Conservation (phyloP, 2,888 invertebrate genomes). For the Caradrina kadenii region DNA sequence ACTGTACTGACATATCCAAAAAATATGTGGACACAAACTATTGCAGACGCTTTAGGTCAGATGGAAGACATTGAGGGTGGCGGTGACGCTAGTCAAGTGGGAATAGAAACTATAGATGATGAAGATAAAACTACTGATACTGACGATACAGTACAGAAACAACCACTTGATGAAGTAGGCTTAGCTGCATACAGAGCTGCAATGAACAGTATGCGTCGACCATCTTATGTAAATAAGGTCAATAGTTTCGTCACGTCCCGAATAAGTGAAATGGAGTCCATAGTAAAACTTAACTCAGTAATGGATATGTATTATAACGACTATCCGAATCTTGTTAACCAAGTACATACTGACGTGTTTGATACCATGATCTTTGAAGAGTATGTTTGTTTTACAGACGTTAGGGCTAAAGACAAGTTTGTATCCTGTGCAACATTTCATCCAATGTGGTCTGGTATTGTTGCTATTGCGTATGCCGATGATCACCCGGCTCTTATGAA, state of each 20-base stretch:
- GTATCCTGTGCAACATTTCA: conserved; percentile 93
- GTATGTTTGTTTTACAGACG: conserved; percentile 92
- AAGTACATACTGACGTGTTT: conserved; percentile 76
- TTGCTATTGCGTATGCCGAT: conserved; percentile 92
- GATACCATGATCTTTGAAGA: conserved; percentile 85
- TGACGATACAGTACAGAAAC: conserved; percentile 66
- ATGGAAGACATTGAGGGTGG: conserved; percentile 74
- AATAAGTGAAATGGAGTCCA: conserved; percentile 76
- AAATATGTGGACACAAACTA: conserved; percentile 93
- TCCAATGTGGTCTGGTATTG: conserved; percentile 92
- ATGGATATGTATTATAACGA: conserved; percentile 92
- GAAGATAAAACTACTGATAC: conserved; percentile 67
- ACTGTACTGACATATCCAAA: conserved; percentile 92
- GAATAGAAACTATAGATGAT: conserved; percentile 58
- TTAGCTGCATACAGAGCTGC: conserved; percentile 78
- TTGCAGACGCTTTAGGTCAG: conserved; percentile 80
- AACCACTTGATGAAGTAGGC: conserved; percentile 77
- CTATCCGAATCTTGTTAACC: conserved; percentile 87
- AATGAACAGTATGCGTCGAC: conserved; percentile 77
- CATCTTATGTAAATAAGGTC: conserved; percentile 81
- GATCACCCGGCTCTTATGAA: conserved; percentile 87
- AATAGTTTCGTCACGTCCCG: conserved; percentile 75
- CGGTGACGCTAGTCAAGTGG: conserved; percentile 72
- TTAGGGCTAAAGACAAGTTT: conserved; percentile 92
- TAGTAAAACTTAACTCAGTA: conserved; percentile 85